These are phyloP conservation scores for Phainopepla nitens DNA, from an alignment of 2,113 vertebrate species.

Conservation along the genomic window DNA sequence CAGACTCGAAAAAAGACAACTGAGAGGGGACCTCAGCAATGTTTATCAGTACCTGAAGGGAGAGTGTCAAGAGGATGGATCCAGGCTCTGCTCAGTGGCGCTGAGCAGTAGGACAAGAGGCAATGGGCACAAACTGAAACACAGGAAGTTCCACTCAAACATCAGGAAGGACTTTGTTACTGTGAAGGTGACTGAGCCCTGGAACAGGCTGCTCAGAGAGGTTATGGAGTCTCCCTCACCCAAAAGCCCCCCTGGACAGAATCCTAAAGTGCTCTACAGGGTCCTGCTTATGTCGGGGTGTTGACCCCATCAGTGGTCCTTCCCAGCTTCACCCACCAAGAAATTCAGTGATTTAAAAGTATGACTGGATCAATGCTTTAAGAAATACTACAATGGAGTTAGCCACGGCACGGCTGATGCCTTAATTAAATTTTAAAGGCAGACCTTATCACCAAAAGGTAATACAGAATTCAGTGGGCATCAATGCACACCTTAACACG, in stretches of 20 bases:
- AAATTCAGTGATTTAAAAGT: not conserved
- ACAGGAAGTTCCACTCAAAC: not conserved
- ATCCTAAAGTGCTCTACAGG: accelerated
- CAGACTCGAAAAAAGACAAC: not conserved
- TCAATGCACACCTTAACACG: accelerated
- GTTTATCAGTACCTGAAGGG: not conserved
- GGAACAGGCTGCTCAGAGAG: not conserved
- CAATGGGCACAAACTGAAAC: not conserved
- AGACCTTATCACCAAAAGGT: not conserved
- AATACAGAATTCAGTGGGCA: too few relatives aligned
- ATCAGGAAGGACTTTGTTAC: not conserved
- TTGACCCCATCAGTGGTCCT: not conserved
- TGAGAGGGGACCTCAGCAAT: not conserved
- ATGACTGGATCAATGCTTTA: not conserved
- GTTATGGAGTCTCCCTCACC: not conserved
- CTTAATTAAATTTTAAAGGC: not conserved
- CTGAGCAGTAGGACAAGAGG: not conserved
- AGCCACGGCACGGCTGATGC: accelerated
- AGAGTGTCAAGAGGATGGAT: not conserved
- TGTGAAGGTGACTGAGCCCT: accelerated
- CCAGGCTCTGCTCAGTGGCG: not conserved
- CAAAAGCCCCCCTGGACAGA: accelerated
- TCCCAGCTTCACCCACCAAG: not conserved
- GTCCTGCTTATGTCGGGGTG: not conserved
- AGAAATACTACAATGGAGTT: not conserved